Conservation (phyloP, 2,113 vertebrate species). For the Saguinus midas region DNA sequence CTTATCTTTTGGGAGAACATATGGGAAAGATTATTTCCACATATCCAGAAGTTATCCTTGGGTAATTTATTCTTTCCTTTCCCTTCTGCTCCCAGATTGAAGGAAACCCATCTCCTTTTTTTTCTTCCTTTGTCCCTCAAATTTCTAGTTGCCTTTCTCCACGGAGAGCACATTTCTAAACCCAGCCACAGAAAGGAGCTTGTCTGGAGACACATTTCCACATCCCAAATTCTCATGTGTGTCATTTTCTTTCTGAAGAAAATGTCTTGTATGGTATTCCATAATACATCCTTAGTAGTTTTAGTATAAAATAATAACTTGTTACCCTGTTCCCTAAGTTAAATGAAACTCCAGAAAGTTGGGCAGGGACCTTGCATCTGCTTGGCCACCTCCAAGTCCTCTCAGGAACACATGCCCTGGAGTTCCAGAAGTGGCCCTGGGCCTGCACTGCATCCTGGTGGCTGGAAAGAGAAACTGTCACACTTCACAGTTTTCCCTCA, state of each 20-base stretch:
- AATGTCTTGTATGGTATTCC: not conserved
- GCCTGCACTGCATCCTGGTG: too few species aligned
- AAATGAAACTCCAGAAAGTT: not conserved
- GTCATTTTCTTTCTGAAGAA: not conserved
- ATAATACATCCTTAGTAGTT: not conserved
- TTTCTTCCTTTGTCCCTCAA: not conserved
- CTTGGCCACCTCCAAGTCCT: too few species aligned
- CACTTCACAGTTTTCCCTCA: not conserved
- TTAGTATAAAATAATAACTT: not conserved
- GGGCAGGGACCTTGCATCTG: not conserved
- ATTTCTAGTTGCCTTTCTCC: not conserved
- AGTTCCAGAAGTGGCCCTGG: not conserved
- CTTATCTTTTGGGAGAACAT: constrained; percentile 83
- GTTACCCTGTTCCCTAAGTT: not conserved
- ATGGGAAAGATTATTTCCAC: constrained; percentile 22
- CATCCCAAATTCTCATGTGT: not conserved
- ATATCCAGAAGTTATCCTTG: not conserved
- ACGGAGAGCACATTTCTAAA: not conserved
- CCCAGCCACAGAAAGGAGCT: not conserved
- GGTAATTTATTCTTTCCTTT: not conserved
- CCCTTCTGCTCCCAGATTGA: not conserved
- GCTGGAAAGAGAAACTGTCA: not conserved
- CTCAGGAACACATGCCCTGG: not conserved
- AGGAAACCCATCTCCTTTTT: not conserved
- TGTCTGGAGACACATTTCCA: not conserved